Percentiles rank a stretch among this genome's conserved stretches.
Evolutionary conservation across 1,140 invertebrate species (phyloP).

Genomic region (Cryptotermes secundus): DNA sequence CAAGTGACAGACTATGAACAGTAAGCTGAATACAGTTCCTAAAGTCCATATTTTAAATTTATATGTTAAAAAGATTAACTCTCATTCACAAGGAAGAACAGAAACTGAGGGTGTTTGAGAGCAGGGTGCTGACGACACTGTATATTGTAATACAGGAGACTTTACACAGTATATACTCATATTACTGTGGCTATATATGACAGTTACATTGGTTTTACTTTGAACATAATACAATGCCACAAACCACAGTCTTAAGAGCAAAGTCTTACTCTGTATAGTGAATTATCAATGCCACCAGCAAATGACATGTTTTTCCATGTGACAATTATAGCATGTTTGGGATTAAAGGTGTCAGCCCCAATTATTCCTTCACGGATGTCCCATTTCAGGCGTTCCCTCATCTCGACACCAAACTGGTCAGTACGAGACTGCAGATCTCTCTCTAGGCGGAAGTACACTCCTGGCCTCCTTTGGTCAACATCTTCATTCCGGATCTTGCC

Average conservation of each 20-base stretch:
- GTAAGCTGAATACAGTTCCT: too few species aligned
- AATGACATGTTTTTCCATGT: constrained; percentile 97
- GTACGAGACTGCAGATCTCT: constrained; percentile 70
- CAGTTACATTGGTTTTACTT: too few species aligned
- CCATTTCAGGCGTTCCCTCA: constrained; percentile 82
- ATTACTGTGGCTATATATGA: too few species aligned
- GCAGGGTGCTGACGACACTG: too few species aligned
- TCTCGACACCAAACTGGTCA: constrained; percentile 82
- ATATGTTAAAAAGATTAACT: too few species aligned
- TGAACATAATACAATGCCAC: too few species aligned
- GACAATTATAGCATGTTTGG: constrained; percentile 86
- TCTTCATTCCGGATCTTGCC: constrained; percentile 61
- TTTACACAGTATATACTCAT: too few species aligned
- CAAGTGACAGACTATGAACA: too few species aligned
- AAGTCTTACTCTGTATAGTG: constrained; percentile 66
- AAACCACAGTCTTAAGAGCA: too few species aligned
- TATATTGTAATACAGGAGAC: too few species aligned
- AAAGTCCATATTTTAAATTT: too few species aligned
- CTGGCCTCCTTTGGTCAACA: constrained; percentile 62
- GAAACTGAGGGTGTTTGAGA: too few species aligned
- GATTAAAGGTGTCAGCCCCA: constrained; percentile 83
- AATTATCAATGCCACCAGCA: constrained; percentile 80
- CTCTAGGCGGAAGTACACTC: constrained; percentile 54
- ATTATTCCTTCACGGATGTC: constrained; percentile 89
- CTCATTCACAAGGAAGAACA: not conserved